These are phyloP conservation scores for Drosophila hamatofila DNA, from an alignment of 2,888 invertebrate species.

Conservation along the genomic window DNA sequence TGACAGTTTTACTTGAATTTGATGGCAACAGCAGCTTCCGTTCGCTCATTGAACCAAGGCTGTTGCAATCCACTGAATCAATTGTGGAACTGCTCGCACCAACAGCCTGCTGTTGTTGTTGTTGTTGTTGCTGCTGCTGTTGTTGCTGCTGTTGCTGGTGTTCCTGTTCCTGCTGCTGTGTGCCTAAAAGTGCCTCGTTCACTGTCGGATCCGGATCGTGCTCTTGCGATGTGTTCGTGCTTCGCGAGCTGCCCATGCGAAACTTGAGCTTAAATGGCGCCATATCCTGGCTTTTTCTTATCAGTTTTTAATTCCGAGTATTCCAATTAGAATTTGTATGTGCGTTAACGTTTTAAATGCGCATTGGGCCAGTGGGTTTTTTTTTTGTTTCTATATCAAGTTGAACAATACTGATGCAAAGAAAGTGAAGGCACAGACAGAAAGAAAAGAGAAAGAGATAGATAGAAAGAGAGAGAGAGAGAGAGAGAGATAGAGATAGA, in stretches of 20 bases:
- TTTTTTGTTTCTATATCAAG: constrained; percentile 19
- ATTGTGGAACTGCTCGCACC: constrained; percentile 85
- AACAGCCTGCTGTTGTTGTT: constrained; percentile 66
- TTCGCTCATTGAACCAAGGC: constrained; percentile 84
- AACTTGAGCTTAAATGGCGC: constrained; percentile 86
- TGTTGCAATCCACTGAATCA: constrained; percentile 84
- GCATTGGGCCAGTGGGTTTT: constrained; percentile 42
- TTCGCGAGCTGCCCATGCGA: constrained; percentile 85
- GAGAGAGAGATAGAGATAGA: constrained; percentile 11
- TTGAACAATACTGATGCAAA: constrained; percentile 66
- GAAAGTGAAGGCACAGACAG: constrained; percentile 21
- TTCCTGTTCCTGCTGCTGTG: constrained; percentile 62
- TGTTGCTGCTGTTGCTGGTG: constrained; percentile 62
- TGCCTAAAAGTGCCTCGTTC: constrained; percentile 83
- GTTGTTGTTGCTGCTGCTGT: constrained; percentile 55
- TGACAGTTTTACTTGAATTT: constrained; percentile 47
- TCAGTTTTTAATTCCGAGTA: constrained; percentile 1
- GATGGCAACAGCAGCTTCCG: constrained; percentile 82
- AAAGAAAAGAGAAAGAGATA: constrained; percentile 5
- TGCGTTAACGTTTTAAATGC: constrained; percentile 30
- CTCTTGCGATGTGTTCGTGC: constrained; percentile 85
- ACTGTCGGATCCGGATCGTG: constrained; percentile 84
- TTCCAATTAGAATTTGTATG: constrained; percentile 9
- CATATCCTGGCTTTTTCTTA: constrained; percentile 63
- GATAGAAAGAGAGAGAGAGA: no score